Evolutionary conservation across 2,113 vertebrate genomes (phyloP).

Genomic region (Pygathrix nemaeus): DNA sequence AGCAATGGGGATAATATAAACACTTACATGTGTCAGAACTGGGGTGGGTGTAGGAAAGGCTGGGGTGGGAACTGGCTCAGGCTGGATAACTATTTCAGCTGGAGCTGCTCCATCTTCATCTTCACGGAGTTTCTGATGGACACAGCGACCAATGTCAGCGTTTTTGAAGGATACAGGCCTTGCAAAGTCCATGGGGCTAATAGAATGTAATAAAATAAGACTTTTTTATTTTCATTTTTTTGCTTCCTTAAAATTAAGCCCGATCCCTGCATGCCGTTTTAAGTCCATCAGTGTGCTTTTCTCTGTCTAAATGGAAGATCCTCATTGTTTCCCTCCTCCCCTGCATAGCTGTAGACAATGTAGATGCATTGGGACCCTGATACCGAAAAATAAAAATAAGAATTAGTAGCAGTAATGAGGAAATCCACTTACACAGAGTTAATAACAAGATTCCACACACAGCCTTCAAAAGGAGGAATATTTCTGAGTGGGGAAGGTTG

Average conservation of each 20-base stretch:
- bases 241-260: neutral
- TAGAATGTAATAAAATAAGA: conserved; percentile 50
- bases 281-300: neutral
- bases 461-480: conserved; percentile 93
- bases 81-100: conserved; percentile 60
- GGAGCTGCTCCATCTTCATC: conserved; percentile 72
- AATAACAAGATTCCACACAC: conserved; percentile 97
- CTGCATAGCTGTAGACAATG: neutral
- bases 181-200: conserved; percentile 95
- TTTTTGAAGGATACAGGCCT: conserved; percentile 93
- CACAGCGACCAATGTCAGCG: conserved; percentile 95
- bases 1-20: neutral
- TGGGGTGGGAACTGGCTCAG: conserved; percentile 69
- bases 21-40: conserved; percentile 84
- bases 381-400: neutral
- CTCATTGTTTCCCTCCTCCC: neutral
- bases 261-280: neutral
- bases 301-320: neutral
- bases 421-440: conserved; percentile 89
- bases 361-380: neutral
- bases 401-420: neutral
- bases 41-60: conserved; percentile 59
- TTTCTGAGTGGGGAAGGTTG: conserved; percentile 87
- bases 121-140: conserved; percentile 77
- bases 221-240: neutral